Evolutionary conservation across 2,797 vertebrate genomes (phyloP).

Genomic region (Loris lydekkerianus): DNA sequence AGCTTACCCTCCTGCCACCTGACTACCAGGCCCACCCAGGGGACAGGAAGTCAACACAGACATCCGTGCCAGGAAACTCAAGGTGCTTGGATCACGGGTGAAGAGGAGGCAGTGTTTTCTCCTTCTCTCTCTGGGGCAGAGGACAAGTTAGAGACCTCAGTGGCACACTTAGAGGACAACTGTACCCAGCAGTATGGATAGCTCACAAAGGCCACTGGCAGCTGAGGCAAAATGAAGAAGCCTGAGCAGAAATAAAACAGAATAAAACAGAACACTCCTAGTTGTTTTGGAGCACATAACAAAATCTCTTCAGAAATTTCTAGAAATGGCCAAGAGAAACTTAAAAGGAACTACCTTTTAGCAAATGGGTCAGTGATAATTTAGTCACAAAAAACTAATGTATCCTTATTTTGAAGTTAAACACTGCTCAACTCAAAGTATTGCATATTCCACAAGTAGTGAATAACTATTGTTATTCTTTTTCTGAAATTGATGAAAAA

Average conservation of each 20-base stretch:
- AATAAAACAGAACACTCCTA: neutral
- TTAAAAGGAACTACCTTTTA: constrained; percentile 1
- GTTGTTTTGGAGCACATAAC: neutral
- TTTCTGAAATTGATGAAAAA: constrained; percentile 33
- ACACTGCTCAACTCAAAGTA: neutral
- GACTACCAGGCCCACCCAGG: too few species aligned
- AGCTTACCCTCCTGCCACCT: neutral
- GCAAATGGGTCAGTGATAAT: constrained; percentile 33
- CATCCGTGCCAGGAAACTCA: neutral
- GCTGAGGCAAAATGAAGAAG: neutral
- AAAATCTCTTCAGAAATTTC: constrained; percentile 44
- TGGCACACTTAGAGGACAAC: neutral
- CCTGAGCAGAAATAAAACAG: neutral
- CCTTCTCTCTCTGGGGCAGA: neutral
- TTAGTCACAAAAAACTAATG: constrained; percentile 47
- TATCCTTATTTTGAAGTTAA: constrained; percentile 51
- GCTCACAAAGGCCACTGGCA: neutral
- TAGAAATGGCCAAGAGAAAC: constrained; percentile 36
- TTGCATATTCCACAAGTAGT: neutral
- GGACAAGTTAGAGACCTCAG: neutral
- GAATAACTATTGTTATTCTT: neutral
- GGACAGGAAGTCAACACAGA: neutral
- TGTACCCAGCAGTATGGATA: neutral
- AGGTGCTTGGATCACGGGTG: neutral
- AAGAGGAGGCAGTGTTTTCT: neutral